A percentile compares a stretch with the other conserved stretches of the same genome.
Conservation (phyloP, 1,140 invertebrate genomes). For the Metaphire vulgaris region DNA sequence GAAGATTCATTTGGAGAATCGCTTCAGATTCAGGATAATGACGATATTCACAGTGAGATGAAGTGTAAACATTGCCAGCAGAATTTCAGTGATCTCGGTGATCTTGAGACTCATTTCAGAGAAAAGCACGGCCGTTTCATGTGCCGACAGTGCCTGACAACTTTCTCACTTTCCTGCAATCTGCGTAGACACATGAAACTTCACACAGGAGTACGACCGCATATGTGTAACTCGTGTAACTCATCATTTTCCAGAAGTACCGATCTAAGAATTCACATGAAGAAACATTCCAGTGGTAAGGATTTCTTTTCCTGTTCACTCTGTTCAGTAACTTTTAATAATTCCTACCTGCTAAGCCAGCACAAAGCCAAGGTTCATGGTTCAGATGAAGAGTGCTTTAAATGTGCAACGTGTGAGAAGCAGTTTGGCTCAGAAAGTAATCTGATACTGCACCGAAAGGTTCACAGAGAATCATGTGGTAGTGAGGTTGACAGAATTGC, state of each 20-base stretch:
- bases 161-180: constrained; percentile 24
- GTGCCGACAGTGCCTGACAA: constrained; percentile 20
- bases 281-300: constrained; percentile 7
- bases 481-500: neutral
- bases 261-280: constrained; percentile 21
- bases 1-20: neutral
- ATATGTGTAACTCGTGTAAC: constrained; percentile 14
- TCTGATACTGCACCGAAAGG: neutral
- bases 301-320: neutral
- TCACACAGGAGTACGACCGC: constrained; percentile 21
- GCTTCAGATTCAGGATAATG: neutral
- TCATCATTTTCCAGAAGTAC: constrained; percentile 17
- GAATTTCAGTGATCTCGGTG: neutral
- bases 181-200: constrained; percentile 25
- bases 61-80: constrained; percentile 20
- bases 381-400: neutral
- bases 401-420: neutral
- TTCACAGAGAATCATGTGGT: neutral
- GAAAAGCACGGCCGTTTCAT: constrained; percentile 16
- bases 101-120: constrained; percentile 11
- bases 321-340: neutral
- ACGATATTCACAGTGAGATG: neutral
- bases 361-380: constrained; percentile 1
- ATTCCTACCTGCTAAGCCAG: neutral
- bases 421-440: neutral